Conservation (phyloP, 2,113 vertebrate genomes). For the Sander vitreus region DNA sequence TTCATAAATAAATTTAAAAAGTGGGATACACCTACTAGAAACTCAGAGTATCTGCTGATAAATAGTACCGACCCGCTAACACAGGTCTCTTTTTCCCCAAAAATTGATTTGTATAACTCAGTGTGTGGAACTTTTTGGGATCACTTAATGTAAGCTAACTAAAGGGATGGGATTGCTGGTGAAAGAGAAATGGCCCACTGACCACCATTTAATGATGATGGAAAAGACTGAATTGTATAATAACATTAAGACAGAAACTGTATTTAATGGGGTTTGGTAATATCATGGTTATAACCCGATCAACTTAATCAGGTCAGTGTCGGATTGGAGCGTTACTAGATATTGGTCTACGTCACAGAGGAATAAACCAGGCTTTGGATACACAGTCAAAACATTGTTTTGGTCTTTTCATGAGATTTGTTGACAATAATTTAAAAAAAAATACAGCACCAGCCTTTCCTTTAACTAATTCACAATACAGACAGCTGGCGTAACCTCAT, state of each 20-base stretch:
- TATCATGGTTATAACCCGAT: neutral
- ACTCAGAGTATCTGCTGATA: neutral
- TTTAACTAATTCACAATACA: neutral
- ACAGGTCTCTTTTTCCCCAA: neutral
- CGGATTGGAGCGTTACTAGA: neutral
- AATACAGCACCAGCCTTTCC: neutral
- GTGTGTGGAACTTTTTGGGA: neutral
- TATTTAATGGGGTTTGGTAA: neutral
- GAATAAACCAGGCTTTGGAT: neutral
- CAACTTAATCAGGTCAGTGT: neutral
- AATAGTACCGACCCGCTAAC: neutral
- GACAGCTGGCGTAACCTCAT: neutral
- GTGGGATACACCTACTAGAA: no score
- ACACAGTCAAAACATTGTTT: neutral
- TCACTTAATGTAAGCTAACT: neutral
- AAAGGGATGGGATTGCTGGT: neutral
- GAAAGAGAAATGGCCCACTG: neutral
- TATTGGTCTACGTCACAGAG: neutral
- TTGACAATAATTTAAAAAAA: neutral
- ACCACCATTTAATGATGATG: neutral
- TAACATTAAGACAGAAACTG: neutral
- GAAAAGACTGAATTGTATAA: neutral
- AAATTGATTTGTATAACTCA: neutral
- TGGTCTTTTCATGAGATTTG: constrained; percentile 12
- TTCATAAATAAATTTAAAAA: no score